phyloP scores from a whole-genome alignment of 2,888 invertebrate genomes.

The Drosophila quinaria region DNA sequence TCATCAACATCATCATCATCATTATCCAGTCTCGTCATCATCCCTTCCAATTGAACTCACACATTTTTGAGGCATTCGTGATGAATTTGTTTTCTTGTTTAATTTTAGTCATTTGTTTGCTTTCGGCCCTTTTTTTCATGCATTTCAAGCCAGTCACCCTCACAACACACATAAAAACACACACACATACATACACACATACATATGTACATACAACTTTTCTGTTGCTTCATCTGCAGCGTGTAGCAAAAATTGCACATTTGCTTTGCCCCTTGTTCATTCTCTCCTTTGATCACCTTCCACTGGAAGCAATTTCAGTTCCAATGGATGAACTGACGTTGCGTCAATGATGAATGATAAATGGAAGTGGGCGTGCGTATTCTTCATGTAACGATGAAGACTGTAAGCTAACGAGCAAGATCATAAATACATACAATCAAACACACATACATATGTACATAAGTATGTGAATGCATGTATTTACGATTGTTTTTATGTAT shows the following conservation, averaged over 20 bases:
- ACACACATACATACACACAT: slow-evolving; percentile 14
- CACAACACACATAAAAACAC: slow-evolving; percentile 28
- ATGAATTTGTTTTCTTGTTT: slow-evolving; percentile 76
- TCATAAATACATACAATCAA: not conserved
- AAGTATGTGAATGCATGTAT: too few species aligned
- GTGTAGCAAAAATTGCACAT: slow-evolving; percentile 43
- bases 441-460: not conserved
- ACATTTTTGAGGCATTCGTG: slow-evolving; percentile 67
- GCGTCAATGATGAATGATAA: slow-evolving; percentile 21
- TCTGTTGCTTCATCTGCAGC: slow-evolving; percentile 6
- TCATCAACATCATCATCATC: slow-evolving; percentile 26
- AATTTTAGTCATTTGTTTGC: slow-evolving; percentile 73
- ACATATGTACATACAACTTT: not conserved
- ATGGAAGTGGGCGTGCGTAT: slow-evolving; percentile 4
- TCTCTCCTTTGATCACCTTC: slow-evolving; percentile 30
- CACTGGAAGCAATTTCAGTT: slow-evolving; percentile 24
- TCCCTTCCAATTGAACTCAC: slow-evolving; percentile 56
- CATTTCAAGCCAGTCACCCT: slow-evolving; percentile 53
- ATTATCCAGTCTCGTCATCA: slow-evolving; percentile 11
- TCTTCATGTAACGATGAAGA: not conserved
- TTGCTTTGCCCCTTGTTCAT: slow-evolving; percentile 21
- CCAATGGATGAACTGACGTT: slow-evolving; percentile 14
- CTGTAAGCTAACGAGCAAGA: not conserved
- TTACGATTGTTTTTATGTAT: too few species aligned
- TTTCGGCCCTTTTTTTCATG: slow-evolving; percentile 47